Percentiles rank a stretch among this genome's conserved stretches.
Evolutionary conservation across 2,888 invertebrate species (phyloP).

Genomic region (Parapristionchus giblindavisi): DNA sequence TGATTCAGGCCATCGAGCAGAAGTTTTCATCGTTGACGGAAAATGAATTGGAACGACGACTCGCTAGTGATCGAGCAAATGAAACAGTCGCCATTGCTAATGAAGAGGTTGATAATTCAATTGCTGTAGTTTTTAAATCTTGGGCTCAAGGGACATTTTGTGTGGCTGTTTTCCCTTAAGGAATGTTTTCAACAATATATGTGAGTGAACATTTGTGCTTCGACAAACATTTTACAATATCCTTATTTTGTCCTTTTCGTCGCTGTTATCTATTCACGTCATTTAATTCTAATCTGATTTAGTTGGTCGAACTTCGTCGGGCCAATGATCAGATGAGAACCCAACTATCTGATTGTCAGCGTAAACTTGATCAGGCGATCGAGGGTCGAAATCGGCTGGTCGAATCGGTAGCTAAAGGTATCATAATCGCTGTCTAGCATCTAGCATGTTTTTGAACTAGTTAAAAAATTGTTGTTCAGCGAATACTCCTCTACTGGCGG

Average conservation of each 20-base stretch:
- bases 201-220: too few relatives aligned
- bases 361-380: not conserved
- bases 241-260: not conserved
- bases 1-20: slow-evolving; percentile 7
- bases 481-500: slow-evolving; percentile 42
- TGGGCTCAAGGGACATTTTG: too few relatives aligned
- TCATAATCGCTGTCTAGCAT: not conserved
- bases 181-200: too few relatives aligned
- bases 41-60: slow-evolving; percentile 36
- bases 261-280: not conserved
- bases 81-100: slow-evolving; percentile 38
- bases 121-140: too few relatives aligned
- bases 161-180: too few relatives aligned
- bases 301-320: slow-evolving; percentile 19
- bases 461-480: slow-evolving; percentile 31
- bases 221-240: not conserved
- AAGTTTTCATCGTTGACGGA: not conserved
- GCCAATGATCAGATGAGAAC: slow-evolving; percentile 4
- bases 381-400: slow-evolving; percentile 2
- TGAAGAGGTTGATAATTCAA: slow-evolving; percentile 26
- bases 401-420: slow-evolving; percentile 25
- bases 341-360: slow-evolving; percentile 12
- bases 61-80: slow-evolving; percentile 42
- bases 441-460: not conserved
- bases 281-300: not conserved